Evolutionary conservation across 2,113 vertebrate genomes (phyloP).

Genomic region (Symphodus melops): DNA sequence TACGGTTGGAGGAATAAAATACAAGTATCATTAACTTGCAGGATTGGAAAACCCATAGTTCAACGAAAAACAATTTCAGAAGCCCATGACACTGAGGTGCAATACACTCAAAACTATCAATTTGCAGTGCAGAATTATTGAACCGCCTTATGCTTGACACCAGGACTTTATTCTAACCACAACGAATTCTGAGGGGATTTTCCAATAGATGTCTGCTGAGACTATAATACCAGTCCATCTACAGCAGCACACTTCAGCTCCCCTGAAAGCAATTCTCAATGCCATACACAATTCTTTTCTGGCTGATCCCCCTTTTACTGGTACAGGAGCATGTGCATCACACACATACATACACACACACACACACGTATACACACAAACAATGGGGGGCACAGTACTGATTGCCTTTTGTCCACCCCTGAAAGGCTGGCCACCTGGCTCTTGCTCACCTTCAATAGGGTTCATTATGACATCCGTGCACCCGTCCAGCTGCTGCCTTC

Average conservation of each 20-base stretch:
- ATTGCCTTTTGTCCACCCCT: slow-evolving; percentile 74
- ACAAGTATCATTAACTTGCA: slow-evolving; percentile 59
- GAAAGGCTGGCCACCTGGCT: slow-evolving; percentile 72
- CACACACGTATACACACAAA: slow-evolving; percentile 27
- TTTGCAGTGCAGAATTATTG: slow-evolving; percentile 69
- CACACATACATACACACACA: slow-evolving; percentile 15
- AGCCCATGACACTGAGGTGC: slow-evolving; percentile 47
- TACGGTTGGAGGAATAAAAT: slow-evolving; percentile 58
- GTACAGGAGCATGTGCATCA: slow-evolving; percentile 40
- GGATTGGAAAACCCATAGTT: slow-evolving; percentile 54
- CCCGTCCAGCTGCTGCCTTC: slow-evolving; percentile 70
- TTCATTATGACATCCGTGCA: slow-evolving; percentile 63
- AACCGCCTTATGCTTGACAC: slow-evolving; percentile 54
- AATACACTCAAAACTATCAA: slow-evolving; percentile 61
- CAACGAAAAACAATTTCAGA: slow-evolving; percentile 57
- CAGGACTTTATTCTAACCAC: slow-evolving; percentile 67
- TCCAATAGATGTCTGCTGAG: slow-evolving; percentile 66
- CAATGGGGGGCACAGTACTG: slow-evolving; percentile 54
- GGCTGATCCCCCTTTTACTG: slow-evolving; percentile 49
- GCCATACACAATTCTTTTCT: slow-evolving; percentile 59
- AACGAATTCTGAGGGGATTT: slow-evolving; percentile 67
- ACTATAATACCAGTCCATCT: slow-evolving; percentile 63
- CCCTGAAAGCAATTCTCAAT: slow-evolving; percentile 68
- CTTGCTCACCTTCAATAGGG: slow-evolving; percentile 72
- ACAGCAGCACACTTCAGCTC: slow-evolving; percentile 54